A percentile compares a stretch with the other conserved stretches of the same genome.
phyloP scores from a whole-genome alignment of 2,888 invertebrate genomes.

The Eretmocerus hayati region DNA sequence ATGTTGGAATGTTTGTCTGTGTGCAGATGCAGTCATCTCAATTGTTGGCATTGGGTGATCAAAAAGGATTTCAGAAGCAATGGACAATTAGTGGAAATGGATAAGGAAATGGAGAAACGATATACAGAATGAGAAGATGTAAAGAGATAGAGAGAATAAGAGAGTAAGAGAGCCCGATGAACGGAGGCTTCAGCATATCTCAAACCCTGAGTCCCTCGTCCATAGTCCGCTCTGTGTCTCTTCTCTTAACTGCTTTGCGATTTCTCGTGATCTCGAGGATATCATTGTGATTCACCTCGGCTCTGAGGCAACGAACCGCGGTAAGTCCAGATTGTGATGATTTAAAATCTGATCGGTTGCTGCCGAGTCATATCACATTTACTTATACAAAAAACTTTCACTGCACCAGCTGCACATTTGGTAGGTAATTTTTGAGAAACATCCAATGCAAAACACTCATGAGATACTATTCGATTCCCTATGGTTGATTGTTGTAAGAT shows the following conservation, averaged over 20 bases:
- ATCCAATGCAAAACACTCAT: too few species aligned
- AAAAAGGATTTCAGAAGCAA: constrained; percentile 33
- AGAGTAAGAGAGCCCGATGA: background rate
- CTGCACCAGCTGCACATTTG: too few species aligned
- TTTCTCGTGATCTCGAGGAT: background rate
- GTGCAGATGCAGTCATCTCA: constrained; percentile 49
- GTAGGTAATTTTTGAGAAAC: too few species aligned
- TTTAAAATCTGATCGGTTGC: constrained; percentile 7
- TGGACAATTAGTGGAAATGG: constrained; percentile 18
- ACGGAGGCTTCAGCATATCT: too few species aligned
- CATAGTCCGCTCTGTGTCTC: background rate
- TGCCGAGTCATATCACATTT: too few species aligned
- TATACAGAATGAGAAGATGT: too few species aligned
- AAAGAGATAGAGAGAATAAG: constrained; percentile 2
- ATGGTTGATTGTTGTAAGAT: too few species aligned
- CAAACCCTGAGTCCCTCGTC: background rate
- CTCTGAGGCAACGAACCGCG: constrained; percentile 9
- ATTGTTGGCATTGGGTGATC: constrained; percentile 42
- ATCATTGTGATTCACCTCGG: background rate
- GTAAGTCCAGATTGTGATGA: constrained; percentile 21
- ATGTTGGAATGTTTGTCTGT: constrained; percentile 50
- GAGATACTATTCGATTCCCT: too few species aligned
- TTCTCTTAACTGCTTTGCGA: background rate
- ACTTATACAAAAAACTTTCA: too few species aligned
- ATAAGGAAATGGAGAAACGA: constrained; percentile 16